Base-by-base conservation (phyloP, 2,888 invertebrate species). In the Eudemis profundana region DNA sequence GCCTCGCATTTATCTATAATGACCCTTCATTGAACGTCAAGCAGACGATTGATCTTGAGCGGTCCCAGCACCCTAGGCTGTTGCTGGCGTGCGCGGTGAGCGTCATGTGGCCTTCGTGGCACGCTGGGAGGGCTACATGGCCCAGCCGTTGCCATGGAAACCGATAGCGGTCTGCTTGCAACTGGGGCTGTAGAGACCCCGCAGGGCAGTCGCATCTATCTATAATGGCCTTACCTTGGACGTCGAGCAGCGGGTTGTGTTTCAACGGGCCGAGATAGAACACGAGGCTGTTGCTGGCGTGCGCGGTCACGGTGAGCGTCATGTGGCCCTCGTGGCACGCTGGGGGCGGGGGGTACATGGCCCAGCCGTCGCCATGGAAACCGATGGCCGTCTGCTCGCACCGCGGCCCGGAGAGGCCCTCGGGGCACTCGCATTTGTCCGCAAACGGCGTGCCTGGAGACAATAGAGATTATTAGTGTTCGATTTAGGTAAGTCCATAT, bases 321-420 rank as follows among this genome's bases (percentile, higher is more conserved):
- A 98, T 95, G 72, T 94, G 95, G 0, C 97, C 96, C 63, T 96
- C 95, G 70, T 96, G 95, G 84, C 99, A 99, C 4, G 97, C 95
- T 33, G 97, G 95, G 33, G 98, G 95, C 0, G 98, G 94, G 0
- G 96, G 95, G 91, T 98, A 98, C 93, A 99, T 95, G 0, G 98
- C 98, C 94, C 96, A 99, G 8, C 98, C 98, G 74, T 95, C 94
- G n/a, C 98, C 97, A 69, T 94, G 94, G 90, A 99, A 99, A 17
- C 97, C 96, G 70, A 98, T 95, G 0, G 96, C 95, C 0, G 97
- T 95, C 68, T 96, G 94, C 87, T 99, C 98, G 85, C 99, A 99
- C 65, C 96, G 94, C 0, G 98, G 97, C 0, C 99, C 99, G 4
- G 95, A 94, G 59, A 94, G 94, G 0, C 96, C 96, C 60, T 94